Conservation (phyloP, 2,797 vertebrate genomes). For the Arremon brunneinucha region DNA sequence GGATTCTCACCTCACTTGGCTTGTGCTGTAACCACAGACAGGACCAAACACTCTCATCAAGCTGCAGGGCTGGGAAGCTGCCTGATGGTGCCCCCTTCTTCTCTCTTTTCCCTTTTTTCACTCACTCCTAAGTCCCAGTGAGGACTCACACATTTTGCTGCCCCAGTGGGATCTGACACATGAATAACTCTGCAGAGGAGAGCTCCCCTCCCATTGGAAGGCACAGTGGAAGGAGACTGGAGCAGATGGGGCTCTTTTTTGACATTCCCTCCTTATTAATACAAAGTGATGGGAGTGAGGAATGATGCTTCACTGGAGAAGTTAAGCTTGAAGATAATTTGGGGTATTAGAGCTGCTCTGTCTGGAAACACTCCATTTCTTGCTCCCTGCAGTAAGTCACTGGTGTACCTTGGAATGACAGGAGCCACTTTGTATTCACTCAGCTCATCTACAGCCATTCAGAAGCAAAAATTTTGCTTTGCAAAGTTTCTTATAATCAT, state of each 20-base stretch:
- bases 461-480: slow-evolving; percentile 12
- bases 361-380: not conserved
- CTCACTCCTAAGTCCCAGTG: not conserved
- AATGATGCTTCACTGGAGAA: slow-evolving; percentile 21
- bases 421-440: slow-evolving; percentile 11
- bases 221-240: not conserved
- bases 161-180: not conserved
- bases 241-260: slow-evolving; percentile 39
- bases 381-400: not conserved
- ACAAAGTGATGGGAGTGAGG: not conserved
- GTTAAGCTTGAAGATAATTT: slow-evolving; percentile 39
- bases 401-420: not conserved
- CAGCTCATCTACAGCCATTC: not conserved
- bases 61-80: not conserved
- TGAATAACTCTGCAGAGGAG: not conserved
- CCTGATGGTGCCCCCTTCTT: not conserved
- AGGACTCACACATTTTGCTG: not conserved
- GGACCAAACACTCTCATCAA: not conserved
- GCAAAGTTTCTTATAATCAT: not conserved
- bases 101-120: not conserved
- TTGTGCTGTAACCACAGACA: not conserved
- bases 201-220: not conserved
- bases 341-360: not conserved
- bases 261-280: not conserved
- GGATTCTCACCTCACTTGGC: not conserved